Percentiles rank a stretch among this genome's conserved stretches.
Evolutionary conservation across 2,888 invertebrate species (phyloP).

Genomic region (Phortica okadai): DNA sequence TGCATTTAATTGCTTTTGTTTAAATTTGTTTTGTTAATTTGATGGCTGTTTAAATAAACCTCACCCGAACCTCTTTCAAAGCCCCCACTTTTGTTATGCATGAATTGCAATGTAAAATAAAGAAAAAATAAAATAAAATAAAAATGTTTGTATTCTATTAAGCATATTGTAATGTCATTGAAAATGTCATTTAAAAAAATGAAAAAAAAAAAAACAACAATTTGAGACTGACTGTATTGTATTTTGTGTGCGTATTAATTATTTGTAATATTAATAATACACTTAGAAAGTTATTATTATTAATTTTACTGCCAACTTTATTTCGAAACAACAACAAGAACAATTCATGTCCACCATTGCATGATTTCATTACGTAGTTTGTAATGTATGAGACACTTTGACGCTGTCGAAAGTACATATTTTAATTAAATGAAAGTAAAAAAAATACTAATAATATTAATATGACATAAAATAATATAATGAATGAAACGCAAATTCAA

Average conservation of each 20-base stretch:
- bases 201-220: constrained; percentile 47
- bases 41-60: no score
- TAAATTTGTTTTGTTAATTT: no score
- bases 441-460: constrained; percentile 36
- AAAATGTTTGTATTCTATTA: constrained; percentile 35
- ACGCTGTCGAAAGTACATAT: neutral
- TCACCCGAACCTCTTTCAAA: neutral
- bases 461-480: constrained; percentile 37
- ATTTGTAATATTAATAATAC: neutral
- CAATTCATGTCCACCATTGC: neutral
- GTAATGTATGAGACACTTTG: neutral
- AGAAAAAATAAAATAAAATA: constrained; percentile 27
- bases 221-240: constrained; percentile 68
- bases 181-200: constrained; percentile 59
- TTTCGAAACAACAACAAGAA: neutral
- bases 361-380: neutral
- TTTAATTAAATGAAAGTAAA: constrained; percentile 36
- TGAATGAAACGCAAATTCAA: constrained; percentile 6
- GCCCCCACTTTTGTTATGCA: neutral
- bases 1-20: no score
- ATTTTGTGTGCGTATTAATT: constrained; percentile 14
- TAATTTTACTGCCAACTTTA: neutral
- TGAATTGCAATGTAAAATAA: constrained; percentile 32
- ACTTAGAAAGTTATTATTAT: neutral
- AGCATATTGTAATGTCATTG: constrained; percentile 54